Conservation (phyloP, 2,888 invertebrate species). For the Lasioglossum villosulum region DNA sequence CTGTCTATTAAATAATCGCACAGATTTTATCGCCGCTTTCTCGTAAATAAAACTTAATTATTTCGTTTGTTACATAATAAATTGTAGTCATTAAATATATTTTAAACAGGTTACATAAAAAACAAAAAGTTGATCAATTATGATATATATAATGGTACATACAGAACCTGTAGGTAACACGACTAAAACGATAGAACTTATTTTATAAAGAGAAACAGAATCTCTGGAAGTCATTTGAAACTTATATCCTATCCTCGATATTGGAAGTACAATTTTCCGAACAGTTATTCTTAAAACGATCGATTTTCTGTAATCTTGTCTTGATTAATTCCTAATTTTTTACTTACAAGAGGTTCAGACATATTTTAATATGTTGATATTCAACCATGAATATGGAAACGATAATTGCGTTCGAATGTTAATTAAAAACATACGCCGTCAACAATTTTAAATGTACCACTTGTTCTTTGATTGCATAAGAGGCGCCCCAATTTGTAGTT, state of each 20-base stretch:
- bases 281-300: not conserved
- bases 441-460: constrained; percentile 20
- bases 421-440: constrained; percentile 49
- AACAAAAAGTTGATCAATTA: constrained; percentile 10
- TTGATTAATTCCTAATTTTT: not conserved
- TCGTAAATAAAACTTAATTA: not conserved
- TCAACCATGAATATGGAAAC: not conserved
- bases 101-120: constrained; percentile 4
- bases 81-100: not conserved
- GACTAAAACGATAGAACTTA: not conserved
- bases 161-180: constrained; percentile 14
- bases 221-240: constrained; percentile 3
- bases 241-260: not conserved
- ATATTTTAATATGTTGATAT: not conserved
- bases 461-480: constrained; percentile 25
- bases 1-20: not conserved
- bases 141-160: not conserved
- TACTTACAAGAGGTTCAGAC: not conserved
- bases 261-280: constrained; percentile 3
- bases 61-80: not conserved
- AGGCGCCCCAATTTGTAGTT: constrained; percentile 5
- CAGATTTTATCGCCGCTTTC: not conserved
- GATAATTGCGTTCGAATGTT: constrained; percentile 23
- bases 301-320: not conserved
- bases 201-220: not conserved